These are phyloP conservation scores for Gandaritis pyraliata DNA, from an alignment of 2,888 invertebrate genomes.

Conservation along the genomic window DNA sequence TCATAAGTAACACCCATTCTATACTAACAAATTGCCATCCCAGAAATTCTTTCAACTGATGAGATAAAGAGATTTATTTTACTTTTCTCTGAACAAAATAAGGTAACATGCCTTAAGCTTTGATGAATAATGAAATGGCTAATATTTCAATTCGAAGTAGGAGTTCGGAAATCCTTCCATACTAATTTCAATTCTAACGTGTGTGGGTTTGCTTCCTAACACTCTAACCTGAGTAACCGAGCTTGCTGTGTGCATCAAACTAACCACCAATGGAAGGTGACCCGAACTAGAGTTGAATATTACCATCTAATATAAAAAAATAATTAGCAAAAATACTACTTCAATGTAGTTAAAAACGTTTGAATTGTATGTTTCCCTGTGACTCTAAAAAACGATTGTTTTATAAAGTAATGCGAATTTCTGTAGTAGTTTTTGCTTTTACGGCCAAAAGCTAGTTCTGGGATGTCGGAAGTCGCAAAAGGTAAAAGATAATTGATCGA, in stretches of 20 bases:
- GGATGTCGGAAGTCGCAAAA: no score
- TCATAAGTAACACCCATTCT: constrained; percentile 8
- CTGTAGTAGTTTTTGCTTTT: no score
- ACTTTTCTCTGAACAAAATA: no score
- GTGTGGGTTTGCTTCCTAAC: constrained; percentile 47
- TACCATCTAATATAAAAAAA: background rate
- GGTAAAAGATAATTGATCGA: no score
- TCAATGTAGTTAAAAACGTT: background rate
- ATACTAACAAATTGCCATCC: constrained; percentile 15
- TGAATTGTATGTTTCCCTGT: background rate
- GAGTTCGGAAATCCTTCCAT: background rate
- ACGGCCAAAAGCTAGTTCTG: no score
- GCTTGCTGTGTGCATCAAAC: constrained; percentile 47
- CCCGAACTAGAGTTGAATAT: constrained; percentile 7
- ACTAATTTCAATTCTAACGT: constrained; percentile 19
- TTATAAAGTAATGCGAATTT: no score
- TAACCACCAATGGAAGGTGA: constrained; percentile 39
- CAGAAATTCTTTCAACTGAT: constrained; percentile 15
- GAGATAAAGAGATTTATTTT: no score
- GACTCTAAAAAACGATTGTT: no score
- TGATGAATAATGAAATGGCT: no score
- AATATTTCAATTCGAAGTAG: constrained; percentile 10
- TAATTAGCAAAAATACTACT: constrained; percentile 3
- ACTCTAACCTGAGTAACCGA: constrained; percentile 42
- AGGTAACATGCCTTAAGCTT: no score